Evolutionary conservation across 1,140 invertebrate species (phyloP).

Genomic region (Bacillus rossius): DNA sequence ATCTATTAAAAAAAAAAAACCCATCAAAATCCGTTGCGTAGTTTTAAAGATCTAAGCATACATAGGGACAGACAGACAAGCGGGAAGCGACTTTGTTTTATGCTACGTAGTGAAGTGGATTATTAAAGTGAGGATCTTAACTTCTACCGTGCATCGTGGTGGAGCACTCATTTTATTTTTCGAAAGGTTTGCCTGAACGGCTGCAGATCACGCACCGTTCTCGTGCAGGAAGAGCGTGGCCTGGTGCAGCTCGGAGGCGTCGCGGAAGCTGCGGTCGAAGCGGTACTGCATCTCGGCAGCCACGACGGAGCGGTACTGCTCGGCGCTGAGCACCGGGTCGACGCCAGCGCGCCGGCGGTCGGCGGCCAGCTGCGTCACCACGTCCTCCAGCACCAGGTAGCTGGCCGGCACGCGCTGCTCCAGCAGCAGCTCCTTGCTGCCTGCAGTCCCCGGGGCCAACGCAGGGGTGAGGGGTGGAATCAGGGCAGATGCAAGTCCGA

Average conservation of each 20-base stretch:
- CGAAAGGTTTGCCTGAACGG: too few species aligned
- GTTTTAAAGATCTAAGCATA: too few species aligned
- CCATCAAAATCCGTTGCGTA: too few species aligned
- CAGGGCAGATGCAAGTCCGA: too few species aligned
- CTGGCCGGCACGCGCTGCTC: slow-evolving; percentile 95
- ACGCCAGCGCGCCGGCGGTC: slow-evolving; percentile 57
- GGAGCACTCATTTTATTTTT: too few species aligned
- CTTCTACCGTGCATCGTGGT: too few species aligned
- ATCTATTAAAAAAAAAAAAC: too few species aligned
- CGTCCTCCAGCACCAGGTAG: slow-evolving; percentile 91
- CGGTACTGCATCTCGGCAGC: slow-evolving; percentile 61
- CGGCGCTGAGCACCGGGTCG: slow-evolving; percentile 86
- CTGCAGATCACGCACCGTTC: slow-evolving; percentile 72
- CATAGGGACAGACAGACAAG: too few species aligned
- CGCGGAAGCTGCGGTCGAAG: slow-evolving; percentile 69
- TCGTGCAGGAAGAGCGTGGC: slow-evolving; percentile 96
- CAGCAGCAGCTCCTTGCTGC: slow-evolving; percentile 84
- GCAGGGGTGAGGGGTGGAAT: background rate
- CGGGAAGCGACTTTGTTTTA: too few species aligned
- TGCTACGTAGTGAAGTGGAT: too few species aligned
- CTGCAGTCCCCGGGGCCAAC: slow-evolving; percentile 40
- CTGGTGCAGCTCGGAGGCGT: slow-evolving; percentile 87
- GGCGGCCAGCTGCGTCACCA: slow-evolving; percentile 71
- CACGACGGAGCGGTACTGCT: slow-evolving; percentile 73
- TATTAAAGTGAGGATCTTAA: too few species aligned